These are phyloP conservation scores for Dolichopus griseipennis DNA, from an alignment of 2,888 invertebrate species.

Conservation along the genomic window DNA sequence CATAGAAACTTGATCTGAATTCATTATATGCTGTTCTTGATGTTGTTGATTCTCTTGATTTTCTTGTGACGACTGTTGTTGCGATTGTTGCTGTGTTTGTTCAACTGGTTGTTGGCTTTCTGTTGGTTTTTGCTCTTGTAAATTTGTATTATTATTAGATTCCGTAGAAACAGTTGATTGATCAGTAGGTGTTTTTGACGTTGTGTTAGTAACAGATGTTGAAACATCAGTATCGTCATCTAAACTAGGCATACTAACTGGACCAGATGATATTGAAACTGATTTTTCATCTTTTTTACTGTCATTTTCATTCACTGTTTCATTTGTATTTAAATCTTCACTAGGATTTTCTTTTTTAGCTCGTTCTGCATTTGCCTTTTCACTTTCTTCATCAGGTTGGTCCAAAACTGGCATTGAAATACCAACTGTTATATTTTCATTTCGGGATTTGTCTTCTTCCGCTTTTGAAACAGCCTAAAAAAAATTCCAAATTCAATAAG, in stretches of 20 bases:
- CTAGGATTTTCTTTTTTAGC: slow-evolving; percentile 22
- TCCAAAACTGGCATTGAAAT: slow-evolving; percentile 44
- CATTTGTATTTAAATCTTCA: slow-evolving; percentile 20
- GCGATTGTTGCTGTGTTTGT: slow-evolving; percentile 8
- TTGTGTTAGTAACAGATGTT: slow-evolving; percentile 8
- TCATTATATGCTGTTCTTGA: slow-evolving; percentile 20
- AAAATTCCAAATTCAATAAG: not conserved
- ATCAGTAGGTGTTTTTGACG: slow-evolving; percentile 21
- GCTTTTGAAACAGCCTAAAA: not conserved
- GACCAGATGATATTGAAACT: slow-evolving; percentile 26
- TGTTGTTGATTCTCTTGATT: slow-evolving; percentile 14
- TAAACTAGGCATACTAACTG: slow-evolving; percentile 44
- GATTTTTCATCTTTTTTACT: slow-evolving; percentile 20
- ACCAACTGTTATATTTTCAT: slow-evolving; percentile 33
- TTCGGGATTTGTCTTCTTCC: not conserved
- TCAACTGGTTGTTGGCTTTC: not conserved
- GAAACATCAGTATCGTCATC: slow-evolving; percentile 42
- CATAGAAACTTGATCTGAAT: slow-evolving; percentile 38
- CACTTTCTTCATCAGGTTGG: slow-evolving; percentile 34
- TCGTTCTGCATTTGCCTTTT: slow-evolving; percentile 21
- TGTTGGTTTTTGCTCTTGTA: not conserved
- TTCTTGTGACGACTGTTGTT: slow-evolving; percentile 19
- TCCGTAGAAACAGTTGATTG: slow-evolving; percentile 23
- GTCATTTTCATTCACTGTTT: slow-evolving; percentile 16
- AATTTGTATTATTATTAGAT: not conserved